phyloP scores from a whole-genome alignment of 2,888 invertebrate species.

The Xanthorhoe designata region DNA sequence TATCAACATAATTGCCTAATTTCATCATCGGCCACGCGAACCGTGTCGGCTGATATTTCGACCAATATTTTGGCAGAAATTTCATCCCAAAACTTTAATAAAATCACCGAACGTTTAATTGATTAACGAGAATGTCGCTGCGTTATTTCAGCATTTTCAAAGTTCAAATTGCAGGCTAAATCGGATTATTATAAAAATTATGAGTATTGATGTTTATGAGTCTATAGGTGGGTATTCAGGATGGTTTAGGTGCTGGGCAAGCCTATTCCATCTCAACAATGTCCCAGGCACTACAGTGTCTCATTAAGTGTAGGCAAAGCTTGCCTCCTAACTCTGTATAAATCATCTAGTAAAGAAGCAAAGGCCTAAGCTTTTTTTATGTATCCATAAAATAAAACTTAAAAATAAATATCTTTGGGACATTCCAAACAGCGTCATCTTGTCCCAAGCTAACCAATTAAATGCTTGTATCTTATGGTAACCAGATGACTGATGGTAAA shows the following conservation, averaged over 20 bases:
- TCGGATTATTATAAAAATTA: neutral
- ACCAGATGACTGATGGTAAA: too few relatives aligned
- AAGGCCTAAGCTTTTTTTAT: too few relatives aligned
- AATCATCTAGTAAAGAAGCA: too few relatives aligned
- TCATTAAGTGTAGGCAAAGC: too few relatives aligned
- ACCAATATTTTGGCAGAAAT: slow-evolving; percentile 38
- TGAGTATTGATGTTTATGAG: neutral
- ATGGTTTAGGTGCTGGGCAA: neutral
- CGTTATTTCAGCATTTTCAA: slow-evolving; percentile 35
- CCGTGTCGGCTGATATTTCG: slow-evolving; percentile 37
- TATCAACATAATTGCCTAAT: slow-evolving; percentile 49
- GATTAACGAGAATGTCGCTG: slow-evolving; percentile 36
- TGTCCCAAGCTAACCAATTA: too few relatives aligned
- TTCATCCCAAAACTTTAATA: slow-evolving; percentile 41
- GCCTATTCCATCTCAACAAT: too few relatives aligned
- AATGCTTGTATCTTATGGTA: too few relatives aligned
- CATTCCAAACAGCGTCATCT: too few relatives aligned
- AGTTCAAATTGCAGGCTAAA: slow-evolving; percentile 10
- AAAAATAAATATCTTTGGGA: too few relatives aligned
- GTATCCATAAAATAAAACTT: too few relatives aligned
- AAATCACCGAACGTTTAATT: slow-evolving; percentile 43
- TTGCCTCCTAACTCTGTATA: too few relatives aligned
- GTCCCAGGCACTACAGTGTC: too few relatives aligned
- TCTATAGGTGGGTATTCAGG: neutral
- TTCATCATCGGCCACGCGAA: slow-evolving; percentile 42